These are phyloP conservation scores for Listronotus bonariensis DNA, from an alignment of 1,140 invertebrate species.

Conservation along the genomic window DNA sequence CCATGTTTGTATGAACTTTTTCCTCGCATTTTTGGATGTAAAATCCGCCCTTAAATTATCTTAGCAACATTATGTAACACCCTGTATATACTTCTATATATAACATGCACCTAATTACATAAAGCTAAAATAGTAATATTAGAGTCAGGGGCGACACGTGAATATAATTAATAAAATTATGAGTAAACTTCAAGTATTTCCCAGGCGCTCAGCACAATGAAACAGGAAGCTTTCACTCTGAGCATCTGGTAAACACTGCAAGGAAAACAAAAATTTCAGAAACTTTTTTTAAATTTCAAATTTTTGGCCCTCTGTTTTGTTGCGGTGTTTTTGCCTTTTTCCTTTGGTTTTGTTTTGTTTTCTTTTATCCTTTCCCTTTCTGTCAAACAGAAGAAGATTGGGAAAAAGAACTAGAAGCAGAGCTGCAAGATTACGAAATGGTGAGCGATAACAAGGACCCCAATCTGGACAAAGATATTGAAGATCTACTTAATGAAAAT, in stretches of 20 bases:
- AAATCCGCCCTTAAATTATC: too few relatives aligned
- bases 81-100: too few relatives aligned
- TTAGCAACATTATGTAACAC: too few relatives aligned
- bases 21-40: too few relatives aligned
- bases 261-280: conserved; percentile 1
- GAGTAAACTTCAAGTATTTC: neutral
- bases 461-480: conserved; percentile 52
- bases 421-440: conserved; percentile 91
- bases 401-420: conserved; percentile 90
- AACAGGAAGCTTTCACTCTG: conserved; percentile 51
- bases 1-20: too few relatives aligned
- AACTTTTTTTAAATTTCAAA: conserved; percentile 6
- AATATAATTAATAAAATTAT: neutral
- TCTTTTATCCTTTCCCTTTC: conserved; percentile 46
- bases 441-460: conserved; percentile 59
- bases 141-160: too few relatives aligned
- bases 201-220: conserved; percentile 42
- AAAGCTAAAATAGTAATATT: too few relatives aligned
- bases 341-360: conserved; percentile 44
- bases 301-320: conserved; percentile 9
- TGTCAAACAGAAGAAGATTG: conserved; percentile 78
- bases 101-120: neutral
- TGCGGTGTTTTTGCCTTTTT: conserved; percentile 18
- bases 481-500: conserved; percentile 52
- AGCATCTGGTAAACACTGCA: conserved; percentile 48